These are phyloP conservation scores for Haliclona indistincta DNA, from an alignment of 37 sponge, comb jelly and placozoan genomes.

Conservation along the genomic window DNA sequence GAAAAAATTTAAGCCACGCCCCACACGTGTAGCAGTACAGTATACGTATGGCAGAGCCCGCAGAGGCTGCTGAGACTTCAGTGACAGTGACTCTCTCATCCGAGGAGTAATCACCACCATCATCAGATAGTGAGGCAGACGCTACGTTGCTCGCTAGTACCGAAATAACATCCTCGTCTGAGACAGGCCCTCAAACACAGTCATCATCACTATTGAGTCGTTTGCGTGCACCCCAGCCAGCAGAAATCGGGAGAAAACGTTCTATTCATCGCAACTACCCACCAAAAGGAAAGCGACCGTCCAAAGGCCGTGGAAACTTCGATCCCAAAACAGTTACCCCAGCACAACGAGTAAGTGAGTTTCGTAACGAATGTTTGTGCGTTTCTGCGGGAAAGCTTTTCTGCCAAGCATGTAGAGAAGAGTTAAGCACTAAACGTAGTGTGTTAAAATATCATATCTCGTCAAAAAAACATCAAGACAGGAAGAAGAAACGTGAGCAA, in stretches of 20 bases:
- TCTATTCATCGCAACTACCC: neutral
- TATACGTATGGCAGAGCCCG: too few relatives aligned
- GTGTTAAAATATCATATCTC: constrained; percentile 8
- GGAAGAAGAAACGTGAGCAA: constrained; percentile 16
- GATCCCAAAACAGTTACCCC: constrained; percentile 37
- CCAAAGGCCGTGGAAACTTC: constrained; percentile 9
- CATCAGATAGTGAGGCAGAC: too few relatives aligned
- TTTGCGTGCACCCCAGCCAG: neutral
- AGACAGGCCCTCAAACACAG: too few relatives aligned
- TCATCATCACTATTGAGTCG: neutral
- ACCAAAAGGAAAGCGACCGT: neutral
- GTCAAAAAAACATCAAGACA: constrained; percentile 29
- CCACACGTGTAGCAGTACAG: too few relatives aligned
- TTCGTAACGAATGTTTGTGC: constrained; percentile 16
- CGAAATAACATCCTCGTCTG: too few relatives aligned
- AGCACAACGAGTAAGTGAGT: constrained; percentile 39
- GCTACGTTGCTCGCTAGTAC: too few relatives aligned
- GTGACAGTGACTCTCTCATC: too few relatives aligned
- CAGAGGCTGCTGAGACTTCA: too few relatives aligned
- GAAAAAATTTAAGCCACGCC: too few relatives aligned
- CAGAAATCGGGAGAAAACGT: neutral
- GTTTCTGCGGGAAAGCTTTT: constrained; percentile 32
- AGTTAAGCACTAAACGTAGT: constrained; percentile 12
- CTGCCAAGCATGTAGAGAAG: constrained; percentile 54
- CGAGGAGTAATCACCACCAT: too few relatives aligned